phyloP scores from a whole-genome alignment of 2,797 vertebrate species.

The Amphiprion clarkii region DNA sequence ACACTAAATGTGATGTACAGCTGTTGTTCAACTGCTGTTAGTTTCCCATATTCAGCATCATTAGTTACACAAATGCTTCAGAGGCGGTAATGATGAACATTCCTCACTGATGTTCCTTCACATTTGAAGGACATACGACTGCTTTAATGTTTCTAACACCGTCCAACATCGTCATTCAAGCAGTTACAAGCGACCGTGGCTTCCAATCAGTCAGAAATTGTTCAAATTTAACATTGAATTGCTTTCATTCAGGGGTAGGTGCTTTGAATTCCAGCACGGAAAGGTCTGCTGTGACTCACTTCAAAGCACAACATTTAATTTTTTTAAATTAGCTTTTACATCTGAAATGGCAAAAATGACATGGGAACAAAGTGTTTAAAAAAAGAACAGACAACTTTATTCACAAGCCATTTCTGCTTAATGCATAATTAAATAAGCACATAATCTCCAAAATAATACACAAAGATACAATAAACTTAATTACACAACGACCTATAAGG shows the following conservation, averaged over 20 bases:
- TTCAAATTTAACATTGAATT: constrained; percentile 21
- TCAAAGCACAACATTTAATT: constrained; percentile 34
- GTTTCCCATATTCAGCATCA: constrained; percentile 13
- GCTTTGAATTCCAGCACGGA: constrained; percentile 49
- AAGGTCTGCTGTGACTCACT: constrained; percentile 20
- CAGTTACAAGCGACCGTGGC: constrained; percentile 25
- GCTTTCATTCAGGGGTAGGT: constrained; percentile 30
- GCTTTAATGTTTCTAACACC: constrained; percentile 22
- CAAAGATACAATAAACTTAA: constrained; percentile 51
- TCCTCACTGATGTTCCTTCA: constrained; percentile 33
- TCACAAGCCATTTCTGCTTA: constrained; percentile 68
- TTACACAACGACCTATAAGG: constrained; percentile 52
- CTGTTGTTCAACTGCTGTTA: constrained; percentile 22
- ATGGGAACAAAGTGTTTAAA: constrained; percentile 43
- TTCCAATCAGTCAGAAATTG: constrained; percentile 18
- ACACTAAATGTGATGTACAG: constrained; percentile 38
- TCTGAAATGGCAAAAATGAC: constrained; percentile 61
- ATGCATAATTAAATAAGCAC: constrained; percentile 77
- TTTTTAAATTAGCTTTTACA: constrained; percentile 34
- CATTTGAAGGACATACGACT: constrained; percentile 29
- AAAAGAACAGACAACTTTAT: constrained; percentile 62
- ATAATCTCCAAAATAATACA: constrained; percentile 58
- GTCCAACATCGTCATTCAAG: not conserved
- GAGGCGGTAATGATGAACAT: constrained; percentile 12
- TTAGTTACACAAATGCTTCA: constrained; percentile 12